Conservation (phyloP, 2,797 vertebrate species). For the Vireo griseus region DNA sequence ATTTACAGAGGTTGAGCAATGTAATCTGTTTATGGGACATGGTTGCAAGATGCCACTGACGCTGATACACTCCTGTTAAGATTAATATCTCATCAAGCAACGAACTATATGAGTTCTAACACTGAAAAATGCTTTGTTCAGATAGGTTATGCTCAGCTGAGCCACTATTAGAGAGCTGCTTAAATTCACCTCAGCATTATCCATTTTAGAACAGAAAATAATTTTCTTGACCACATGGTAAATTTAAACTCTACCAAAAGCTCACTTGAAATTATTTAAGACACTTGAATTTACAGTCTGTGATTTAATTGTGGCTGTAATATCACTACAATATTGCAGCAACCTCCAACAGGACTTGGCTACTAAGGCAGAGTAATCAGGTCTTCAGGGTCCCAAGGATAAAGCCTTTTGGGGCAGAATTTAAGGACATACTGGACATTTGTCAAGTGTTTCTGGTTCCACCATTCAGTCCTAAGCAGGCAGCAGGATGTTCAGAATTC, state of each 20-base stretch:
- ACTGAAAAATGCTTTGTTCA: neutral
- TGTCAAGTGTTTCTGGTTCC: neutral
- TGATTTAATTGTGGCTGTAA: neutral
- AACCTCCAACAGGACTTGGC: neutral
- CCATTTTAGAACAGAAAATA: neutral
- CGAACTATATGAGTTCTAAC: neutral
- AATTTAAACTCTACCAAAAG: neutral
- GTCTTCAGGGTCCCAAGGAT: neutral
- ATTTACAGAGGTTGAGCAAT: neutral
- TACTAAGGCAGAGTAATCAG: neutral
- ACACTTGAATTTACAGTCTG: neutral
- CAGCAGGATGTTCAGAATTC: neutral
- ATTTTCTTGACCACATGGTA: neutral
- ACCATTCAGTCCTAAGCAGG: neutral
- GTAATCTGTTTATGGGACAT: neutral
- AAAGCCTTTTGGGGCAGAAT: neutral
- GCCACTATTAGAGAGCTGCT: neutral
- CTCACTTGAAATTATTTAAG: neutral
- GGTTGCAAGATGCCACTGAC: neutral
- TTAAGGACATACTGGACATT: neutral
- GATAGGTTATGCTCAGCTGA: neutral
- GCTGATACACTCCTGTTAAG: neutral
- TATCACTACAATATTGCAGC: neutral
- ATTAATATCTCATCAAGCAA: neutral
- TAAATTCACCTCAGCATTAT: neutral